These are phyloP conservation scores for Heterodera filipjevi DNA, from an alignment of 2,888 invertebrate genomes.

Conservation along the genomic window DNA sequence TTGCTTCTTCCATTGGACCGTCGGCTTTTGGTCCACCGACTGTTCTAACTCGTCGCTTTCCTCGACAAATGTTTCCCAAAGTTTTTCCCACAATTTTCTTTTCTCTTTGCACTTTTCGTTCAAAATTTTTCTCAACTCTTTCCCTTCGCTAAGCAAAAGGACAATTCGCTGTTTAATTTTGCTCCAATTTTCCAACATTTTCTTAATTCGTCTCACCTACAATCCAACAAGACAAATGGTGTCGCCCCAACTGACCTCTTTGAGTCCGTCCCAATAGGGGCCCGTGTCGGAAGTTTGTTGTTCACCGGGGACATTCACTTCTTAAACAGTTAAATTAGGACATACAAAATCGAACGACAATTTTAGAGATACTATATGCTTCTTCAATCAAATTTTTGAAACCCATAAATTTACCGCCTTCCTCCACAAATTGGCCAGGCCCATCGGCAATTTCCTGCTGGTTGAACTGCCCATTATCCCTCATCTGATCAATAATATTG, in stretches of 20 bases:
- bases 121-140: conserved; percentile 16
- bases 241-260: conserved; percentile 9
- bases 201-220: not conserved
- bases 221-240: not conserved
- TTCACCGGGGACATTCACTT: not conserved
- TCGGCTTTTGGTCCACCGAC: conserved; percentile 64
- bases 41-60: conserved; percentile 73
- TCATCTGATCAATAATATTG: conserved; percentile 23
- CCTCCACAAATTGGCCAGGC: conserved; percentile 5
- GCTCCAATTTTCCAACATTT: not conserved
- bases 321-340: not conserved
- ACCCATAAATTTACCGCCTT: conserved; percentile 21
- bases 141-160: conserved; percentile 9
- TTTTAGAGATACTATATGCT: too few species aligned
- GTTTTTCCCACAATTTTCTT: conserved; percentile 74
- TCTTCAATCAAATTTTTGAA: too few species aligned
- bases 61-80: conserved; percentile 78
- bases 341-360: not conserved
- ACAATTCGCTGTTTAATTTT: conserved; percentile 10
- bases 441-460: conserved; percentile 11
- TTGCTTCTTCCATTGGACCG: not conserved
- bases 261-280: not conserved
- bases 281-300: not conserved
- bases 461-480: not conserved
- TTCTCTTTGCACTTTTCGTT: conserved; percentile 19